Conservation (phyloP, 2,888 invertebrate species). For the Maniola hyperantus region DNA sequence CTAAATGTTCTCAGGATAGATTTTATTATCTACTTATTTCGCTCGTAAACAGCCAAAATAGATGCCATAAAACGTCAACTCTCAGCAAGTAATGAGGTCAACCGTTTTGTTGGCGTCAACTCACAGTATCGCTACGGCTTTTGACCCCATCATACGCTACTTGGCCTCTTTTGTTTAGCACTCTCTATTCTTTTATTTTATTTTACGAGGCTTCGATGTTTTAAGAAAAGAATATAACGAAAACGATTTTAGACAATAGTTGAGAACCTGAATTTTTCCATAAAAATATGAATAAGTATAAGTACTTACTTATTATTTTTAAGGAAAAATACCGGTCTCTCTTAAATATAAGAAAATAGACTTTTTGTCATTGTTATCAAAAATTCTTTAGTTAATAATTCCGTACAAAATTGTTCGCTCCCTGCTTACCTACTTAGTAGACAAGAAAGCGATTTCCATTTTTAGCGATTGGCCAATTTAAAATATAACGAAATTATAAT, state of each 20-base stretch:
- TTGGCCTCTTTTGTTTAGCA: constrained; percentile 34
- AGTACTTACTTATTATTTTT: too few species aligned
- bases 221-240: constrained; percentile 4
- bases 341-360: not conserved
- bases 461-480: too few species aligned
- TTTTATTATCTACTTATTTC: not conserved
- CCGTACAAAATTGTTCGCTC: too few species aligned
- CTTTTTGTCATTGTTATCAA: not conserved
- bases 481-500: too few species aligned
- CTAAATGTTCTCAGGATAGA: not conserved
- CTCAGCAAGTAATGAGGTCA: constrained; percentile 40
- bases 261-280: too few species aligned
- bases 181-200: constrained; percentile 20
- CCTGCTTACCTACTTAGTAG: too few species aligned
- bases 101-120: constrained; percentile 33
- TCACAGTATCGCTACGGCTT: constrained; percentile 34
- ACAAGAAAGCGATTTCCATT: too few species aligned
- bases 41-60: constrained; percentile 42
- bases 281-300: not conserved
- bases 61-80: constrained; percentile 43
- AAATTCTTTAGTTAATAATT: not conserved
- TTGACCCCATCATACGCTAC: constrained; percentile 28
- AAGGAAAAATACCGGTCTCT: not conserved
- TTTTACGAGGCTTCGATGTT: constrained; percentile 5
- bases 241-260: not conserved